These are phyloP conservation scores for Fundulus diaphanus DNA, from an alignment of 2,797 vertebrate genomes.

Conservation along the genomic window DNA sequence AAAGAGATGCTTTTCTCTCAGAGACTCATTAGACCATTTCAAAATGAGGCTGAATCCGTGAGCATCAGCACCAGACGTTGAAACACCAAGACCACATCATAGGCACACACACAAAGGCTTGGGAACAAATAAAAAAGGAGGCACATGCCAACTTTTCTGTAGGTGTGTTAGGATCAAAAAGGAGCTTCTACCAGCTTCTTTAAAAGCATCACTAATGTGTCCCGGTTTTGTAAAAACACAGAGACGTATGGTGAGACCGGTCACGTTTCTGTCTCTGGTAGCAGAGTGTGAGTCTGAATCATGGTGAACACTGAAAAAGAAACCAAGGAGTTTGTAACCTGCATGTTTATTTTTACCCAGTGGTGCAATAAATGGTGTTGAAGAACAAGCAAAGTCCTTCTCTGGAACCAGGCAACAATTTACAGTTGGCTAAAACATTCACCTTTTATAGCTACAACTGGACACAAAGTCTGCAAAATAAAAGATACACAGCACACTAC, in stretches of 20 bases:
- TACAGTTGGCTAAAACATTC: conserved; percentile 33
- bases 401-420: conserved; percentile 24
- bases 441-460: conserved; percentile 20
- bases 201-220: background rate
- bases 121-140: background rate
- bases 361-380: conserved; percentile 27
- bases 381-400: conserved; percentile 33
- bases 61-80: conserved; percentile 12
- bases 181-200: conserved; percentile 5
- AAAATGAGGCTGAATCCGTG: conserved; percentile 17
- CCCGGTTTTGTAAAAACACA: background rate
- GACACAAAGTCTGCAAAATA: conserved; percentile 11
- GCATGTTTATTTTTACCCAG: conserved; percentile 48
- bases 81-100: background rate
- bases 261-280: background rate
- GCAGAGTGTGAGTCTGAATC: background rate
- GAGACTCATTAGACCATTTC: conserved; percentile 10
- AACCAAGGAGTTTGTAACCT: conserved; percentile 17
- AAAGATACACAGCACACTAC: background rate
- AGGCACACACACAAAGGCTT: conserved; percentile 14
- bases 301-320: conserved; percentile 7
- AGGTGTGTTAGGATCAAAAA: background rate
- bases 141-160: conserved; percentile 2
- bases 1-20: conserved; percentile 13
- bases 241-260: background rate